Conservation (phyloP, 2,797 vertebrate species). For the Pterois miles region DNA sequence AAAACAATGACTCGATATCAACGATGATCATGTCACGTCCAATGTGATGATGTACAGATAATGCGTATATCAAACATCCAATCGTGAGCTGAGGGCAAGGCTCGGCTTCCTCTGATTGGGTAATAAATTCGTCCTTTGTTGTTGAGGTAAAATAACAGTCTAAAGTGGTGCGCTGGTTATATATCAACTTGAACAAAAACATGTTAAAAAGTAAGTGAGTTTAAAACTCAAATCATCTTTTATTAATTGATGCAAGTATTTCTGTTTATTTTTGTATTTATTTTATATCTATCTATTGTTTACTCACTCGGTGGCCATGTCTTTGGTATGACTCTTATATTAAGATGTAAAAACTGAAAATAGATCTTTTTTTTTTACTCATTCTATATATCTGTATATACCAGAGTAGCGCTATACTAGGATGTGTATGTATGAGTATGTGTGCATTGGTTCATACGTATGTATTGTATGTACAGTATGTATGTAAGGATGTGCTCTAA, state of each 20-base stretch:
- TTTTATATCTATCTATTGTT: slow-evolving; percentile 84
- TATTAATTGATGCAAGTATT: slow-evolving; percentile 78
- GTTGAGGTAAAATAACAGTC: slow-evolving; percentile 58
- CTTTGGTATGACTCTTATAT: slow-evolving; percentile 85
- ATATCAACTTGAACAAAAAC: slow-evolving; percentile 69
- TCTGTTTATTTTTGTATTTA: slow-evolving; percentile 85
- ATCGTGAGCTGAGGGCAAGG: slow-evolving; percentile 12
- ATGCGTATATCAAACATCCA: slow-evolving; percentile 35
- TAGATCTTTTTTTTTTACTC: slow-evolving; percentile 81
- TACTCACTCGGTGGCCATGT: slow-evolving; percentile 85
- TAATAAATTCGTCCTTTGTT: slow-evolving; percentile 48
- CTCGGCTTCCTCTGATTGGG: slow-evolving; percentile 34
- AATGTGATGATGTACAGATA: slow-evolving; percentile 65
- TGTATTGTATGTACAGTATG: slow-evolving; percentile 72
- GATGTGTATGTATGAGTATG: slow-evolving; percentile 68
- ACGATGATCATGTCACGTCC: slow-evolving; percentile 47
- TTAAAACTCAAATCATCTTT: slow-evolving; percentile 70
- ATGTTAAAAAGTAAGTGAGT: slow-evolving; percentile 59
- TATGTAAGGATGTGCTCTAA: slow-evolving; percentile 75
- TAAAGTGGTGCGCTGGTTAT: slow-evolving; percentile 67
- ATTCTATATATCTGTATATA: slow-evolving; percentile 84
- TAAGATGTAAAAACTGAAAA: slow-evolving; percentile 82
- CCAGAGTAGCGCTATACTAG: slow-evolving; percentile 76
- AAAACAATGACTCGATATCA: slow-evolving; percentile 56
- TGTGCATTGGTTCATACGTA: slow-evolving; percentile 74